Evolutionary conservation across 2,888 invertebrate species (phyloP).

Genomic region (Campoletis raptor): DNA sequence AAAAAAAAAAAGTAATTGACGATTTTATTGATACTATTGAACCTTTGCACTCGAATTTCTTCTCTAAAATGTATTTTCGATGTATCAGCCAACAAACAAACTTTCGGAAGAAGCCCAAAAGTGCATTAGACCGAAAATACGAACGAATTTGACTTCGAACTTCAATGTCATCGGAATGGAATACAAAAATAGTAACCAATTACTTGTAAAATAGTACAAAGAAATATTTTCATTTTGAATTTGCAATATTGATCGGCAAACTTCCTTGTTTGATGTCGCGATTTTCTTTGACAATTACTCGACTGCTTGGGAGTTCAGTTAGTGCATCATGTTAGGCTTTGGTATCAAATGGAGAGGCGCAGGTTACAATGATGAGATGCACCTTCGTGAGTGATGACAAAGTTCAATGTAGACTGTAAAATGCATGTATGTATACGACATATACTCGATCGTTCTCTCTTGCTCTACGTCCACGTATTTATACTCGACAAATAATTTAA

Average conservation of each 20-base stretch:
- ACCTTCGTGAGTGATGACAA: slow-evolving; percentile 30
- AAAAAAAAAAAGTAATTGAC: neutral
- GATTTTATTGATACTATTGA: neutral
- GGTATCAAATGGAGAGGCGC: neutral
- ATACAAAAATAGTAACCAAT: too few species aligned
- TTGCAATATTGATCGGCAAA: neutral
- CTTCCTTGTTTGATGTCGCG: neutral
- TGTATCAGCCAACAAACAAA: neutral
- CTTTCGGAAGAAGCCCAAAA: neutral
- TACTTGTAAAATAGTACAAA: neutral
- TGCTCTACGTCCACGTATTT: slow-evolving; percentile 57
- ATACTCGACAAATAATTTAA: slow-evolving; percentile 78
- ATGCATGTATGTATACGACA: slow-evolving; percentile 4
- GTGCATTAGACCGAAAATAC: neutral
- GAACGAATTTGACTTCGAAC: neutral
- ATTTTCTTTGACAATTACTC: slow-evolving; percentile 1
- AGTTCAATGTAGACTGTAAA: slow-evolving; percentile 18
- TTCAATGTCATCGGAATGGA: neutral
- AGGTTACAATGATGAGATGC: slow-evolving; percentile 26
- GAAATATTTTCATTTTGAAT: neutral
- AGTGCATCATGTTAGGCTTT: neutral
- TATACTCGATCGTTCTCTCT: slow-evolving; percentile 38
- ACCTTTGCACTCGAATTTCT: neutral
- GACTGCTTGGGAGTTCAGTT: neutral
- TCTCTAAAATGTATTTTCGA: neutral